Evolutionary conservation across 2,888 invertebrate genomes (phyloP).

Genomic region (Andrena haemorrhoa): DNA sequence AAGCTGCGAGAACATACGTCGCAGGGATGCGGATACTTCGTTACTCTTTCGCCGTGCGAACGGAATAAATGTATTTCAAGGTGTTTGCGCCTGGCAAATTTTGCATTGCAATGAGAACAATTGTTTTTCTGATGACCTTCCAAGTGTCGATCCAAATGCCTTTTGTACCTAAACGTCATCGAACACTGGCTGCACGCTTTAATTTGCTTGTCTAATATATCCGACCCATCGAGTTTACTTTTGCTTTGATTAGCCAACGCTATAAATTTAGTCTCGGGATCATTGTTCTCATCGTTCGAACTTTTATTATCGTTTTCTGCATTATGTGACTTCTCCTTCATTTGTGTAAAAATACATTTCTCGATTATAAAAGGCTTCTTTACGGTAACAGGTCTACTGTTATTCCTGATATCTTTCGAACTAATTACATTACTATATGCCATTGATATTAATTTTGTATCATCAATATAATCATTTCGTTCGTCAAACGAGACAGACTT

Average conservation of each 20-base stretch:
- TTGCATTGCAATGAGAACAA: constrained; percentile 80
- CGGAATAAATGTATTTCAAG: constrained; percentile 80
- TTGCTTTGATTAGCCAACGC: constrained; percentile 1
- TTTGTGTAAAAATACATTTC: constrained; percentile 10
- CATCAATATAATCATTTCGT: neutral
- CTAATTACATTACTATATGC: constrained; percentile 4
- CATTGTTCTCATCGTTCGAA: constrained; percentile 33
- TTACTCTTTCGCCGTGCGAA: constrained; percentile 76
- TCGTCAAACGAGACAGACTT: neutral
- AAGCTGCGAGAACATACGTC: constrained; percentile 74
- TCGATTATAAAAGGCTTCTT: constrained; percentile 11
- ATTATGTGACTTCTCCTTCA: constrained; percentile 27
- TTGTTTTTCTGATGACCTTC: constrained; percentile 82
- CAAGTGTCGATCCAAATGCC: constrained; percentile 80
- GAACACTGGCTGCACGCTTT: constrained; percentile 75
- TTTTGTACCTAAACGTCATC: constrained; percentile 80
- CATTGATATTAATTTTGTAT: constrained; percentile 13
- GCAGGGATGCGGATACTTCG: constrained; percentile 72
- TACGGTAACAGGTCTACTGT: constrained; percentile 10
- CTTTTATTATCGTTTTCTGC: constrained; percentile 6
- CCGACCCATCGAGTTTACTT: constrained; percentile 20
- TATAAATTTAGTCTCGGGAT: constrained; percentile 24
- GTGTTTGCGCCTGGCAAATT: constrained; percentile 80
- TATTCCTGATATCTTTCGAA: constrained; percentile 2
- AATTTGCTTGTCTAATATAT: constrained; percentile 47